phyloP scores from a whole-genome alignment of 2,113 vertebrate species.

The Sakesphorus luctuosus region DNA sequence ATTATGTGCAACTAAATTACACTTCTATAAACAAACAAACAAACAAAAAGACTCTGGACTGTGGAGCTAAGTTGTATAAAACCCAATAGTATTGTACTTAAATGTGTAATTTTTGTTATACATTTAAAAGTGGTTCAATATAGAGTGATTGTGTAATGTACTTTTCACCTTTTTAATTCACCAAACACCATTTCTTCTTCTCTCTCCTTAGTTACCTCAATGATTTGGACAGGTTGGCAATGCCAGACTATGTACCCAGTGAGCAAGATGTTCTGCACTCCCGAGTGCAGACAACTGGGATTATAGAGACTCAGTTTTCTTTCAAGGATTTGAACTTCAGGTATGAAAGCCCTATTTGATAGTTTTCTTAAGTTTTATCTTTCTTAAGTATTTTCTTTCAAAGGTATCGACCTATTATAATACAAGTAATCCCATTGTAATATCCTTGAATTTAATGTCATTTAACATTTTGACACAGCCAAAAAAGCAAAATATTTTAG shows the following conservation, averaged over 20 bases:
- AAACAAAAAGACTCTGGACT: neutral
- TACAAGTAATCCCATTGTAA: neutral
- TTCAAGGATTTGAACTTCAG: slow-evolving; percentile 96
- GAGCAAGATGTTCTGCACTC: slow-evolving; percentile 93
- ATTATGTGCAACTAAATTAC: neutral
- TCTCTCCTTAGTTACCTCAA: slow-evolving; percentile 74
- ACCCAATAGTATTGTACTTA: neutral
- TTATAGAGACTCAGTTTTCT: slow-evolving; percentile 92
- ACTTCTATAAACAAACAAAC: neutral
- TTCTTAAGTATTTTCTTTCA: neutral
- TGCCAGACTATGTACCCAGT: slow-evolving; percentile 80
- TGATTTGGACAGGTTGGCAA: slow-evolving; percentile 74
- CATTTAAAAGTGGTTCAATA: neutral
- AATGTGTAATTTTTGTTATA: neutral
- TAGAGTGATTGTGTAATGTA: neutral
- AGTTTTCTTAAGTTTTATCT: neutral
- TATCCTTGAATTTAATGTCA: neutral
- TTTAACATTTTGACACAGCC: neutral
- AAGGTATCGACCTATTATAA: neutral
- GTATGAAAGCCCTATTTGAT: slow-evolving; percentile 58
- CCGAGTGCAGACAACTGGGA: slow-evolving; percentile 94
- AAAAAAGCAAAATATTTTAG: neutral
- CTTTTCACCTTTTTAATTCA: neutral
- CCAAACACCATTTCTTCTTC: neutral
- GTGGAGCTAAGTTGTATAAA: neutral